Conservation (phyloP, 2,888 invertebrate genomes). For the Bimastos eiseni region DNA sequence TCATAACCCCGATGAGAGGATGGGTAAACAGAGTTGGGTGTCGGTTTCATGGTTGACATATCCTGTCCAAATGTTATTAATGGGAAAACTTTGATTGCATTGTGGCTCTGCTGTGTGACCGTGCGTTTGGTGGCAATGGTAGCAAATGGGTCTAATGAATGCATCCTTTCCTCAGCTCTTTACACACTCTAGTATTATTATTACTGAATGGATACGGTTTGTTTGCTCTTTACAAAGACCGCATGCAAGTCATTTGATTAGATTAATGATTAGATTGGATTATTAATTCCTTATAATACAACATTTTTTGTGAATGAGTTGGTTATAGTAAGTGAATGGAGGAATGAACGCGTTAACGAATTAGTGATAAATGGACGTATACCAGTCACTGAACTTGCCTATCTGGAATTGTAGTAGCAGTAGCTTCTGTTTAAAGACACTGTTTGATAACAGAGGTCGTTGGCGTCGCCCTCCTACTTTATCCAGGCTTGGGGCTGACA, state of each 20-base stretch:
- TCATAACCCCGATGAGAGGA: not conserved
- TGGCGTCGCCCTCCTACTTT: no score
- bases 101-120: not conserved
- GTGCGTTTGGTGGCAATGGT: not conserved
- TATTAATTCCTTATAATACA: no score
- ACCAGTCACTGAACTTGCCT: no score
- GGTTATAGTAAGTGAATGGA: not conserved
- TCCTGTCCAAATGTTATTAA: not conserved
- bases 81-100: not conserved
- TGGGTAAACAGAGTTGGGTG: not conserved
- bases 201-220: not conserved
- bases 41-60: not conserved
- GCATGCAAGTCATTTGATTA: no score
- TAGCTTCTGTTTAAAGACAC: no score
- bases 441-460: no score
- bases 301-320: no score
- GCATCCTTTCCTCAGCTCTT: not conserved
- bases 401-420: no score
- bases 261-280: no score
- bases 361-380: no score
- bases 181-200: not conserved
- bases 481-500: no score
- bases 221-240: no score
- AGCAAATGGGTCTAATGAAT: not conserved
- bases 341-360: not conserved